These are phyloP conservation scores for Nycticebus coucang DNA, from an alignment of 2,113 vertebrate species.

Conservation along the genomic window DNA sequence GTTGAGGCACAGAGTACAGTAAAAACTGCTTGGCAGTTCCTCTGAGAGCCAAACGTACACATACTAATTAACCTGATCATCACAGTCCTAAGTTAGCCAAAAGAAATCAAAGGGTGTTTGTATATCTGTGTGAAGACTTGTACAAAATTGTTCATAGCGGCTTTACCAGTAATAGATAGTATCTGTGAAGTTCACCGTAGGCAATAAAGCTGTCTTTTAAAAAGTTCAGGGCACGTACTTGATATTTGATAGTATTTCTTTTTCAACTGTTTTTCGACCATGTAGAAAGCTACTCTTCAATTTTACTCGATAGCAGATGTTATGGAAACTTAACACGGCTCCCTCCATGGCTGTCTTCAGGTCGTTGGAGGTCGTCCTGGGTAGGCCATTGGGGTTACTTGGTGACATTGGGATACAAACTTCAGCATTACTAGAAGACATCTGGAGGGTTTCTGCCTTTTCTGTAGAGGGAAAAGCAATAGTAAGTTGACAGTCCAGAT, in stretches of 20 bases:
- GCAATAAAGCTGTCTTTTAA: neutral
- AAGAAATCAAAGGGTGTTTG: slow-evolving; percentile 24
- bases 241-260: slow-evolving; percentile 84
- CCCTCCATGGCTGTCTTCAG: neutral
- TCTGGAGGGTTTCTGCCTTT: slow-evolving; percentile 3
- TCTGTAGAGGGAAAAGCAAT: slow-evolving; percentile 60
- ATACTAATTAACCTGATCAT: neutral
- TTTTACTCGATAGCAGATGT: slow-evolving; percentile 85
- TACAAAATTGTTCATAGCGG: neutral
- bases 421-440: slow-evolving; percentile 51
- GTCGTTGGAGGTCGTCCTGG: neutral
- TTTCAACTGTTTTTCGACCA: slow-evolving; percentile 63
- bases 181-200: neutral
- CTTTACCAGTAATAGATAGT: neutral
- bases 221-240: slow-evolving; percentile 81
- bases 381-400: slow-evolving; percentile 59
- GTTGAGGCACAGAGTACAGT: neutral
- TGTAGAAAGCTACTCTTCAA: slow-evolving; percentile 78
- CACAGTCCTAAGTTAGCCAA: neutral
- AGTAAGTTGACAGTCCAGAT: neutral
- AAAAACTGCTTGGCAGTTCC: neutral
- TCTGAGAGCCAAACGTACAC: neutral
- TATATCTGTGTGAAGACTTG: neutral
- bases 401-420: slow-evolving; percentile 77
- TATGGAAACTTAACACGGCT: slow-evolving; percentile 82